Evolutionary conservation across 2,888 invertebrate species (phyloP), one percentile per base, ranked within the genome.

Genomic region (Spilarctia lutea): DNA sequence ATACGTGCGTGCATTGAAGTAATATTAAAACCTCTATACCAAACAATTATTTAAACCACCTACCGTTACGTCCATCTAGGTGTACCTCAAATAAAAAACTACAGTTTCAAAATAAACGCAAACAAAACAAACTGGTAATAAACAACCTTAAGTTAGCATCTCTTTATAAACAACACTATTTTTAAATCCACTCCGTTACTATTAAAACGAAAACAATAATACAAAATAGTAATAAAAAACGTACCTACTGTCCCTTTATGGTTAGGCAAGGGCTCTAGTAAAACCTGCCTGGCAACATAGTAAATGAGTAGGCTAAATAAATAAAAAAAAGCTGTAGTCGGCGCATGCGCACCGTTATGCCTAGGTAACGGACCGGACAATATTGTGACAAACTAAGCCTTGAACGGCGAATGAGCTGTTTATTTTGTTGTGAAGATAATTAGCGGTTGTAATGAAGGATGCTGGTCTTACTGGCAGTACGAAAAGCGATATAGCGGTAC

Each of bases 281-380:
- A 81, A 83, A 85, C 86, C 83, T 83, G 84, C 82, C 79, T 77
- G 77, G 75, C 82, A 79, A 78, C 79, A 82, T 87, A 87, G 86
- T 85, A 89, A 88, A 90, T 90, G 89, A 89, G 89, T 88, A 89
- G 87, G 85, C 85, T 87, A 91, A 90, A 91, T 85, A 89, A 86
- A 89, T 80, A 84, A 90, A 89, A 85, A 86, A 87, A 86, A 85
- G 75, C 65, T 65, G 24, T n/a, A 42, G 79, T 79, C 77, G 60
- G 82, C 79, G 75, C 79, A 76, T 70, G 73, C 69, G 81, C 85
- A 91, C 95, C 94, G 95, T 94, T 95, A 93, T 73, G 68, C 65
- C 73, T 76, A 76, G 71, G 73, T 87, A 87, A 86, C 87, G 88
- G 82, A 85, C 79, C 79, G 80, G 72, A 78, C 87, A 81, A 84